Percentiles rank a stretch among this genome's conserved stretches.
Evolutionary conservation across 2,113 vertebrate species (phyloP).

Genomic region (Rhipidura dahli): DNA sequence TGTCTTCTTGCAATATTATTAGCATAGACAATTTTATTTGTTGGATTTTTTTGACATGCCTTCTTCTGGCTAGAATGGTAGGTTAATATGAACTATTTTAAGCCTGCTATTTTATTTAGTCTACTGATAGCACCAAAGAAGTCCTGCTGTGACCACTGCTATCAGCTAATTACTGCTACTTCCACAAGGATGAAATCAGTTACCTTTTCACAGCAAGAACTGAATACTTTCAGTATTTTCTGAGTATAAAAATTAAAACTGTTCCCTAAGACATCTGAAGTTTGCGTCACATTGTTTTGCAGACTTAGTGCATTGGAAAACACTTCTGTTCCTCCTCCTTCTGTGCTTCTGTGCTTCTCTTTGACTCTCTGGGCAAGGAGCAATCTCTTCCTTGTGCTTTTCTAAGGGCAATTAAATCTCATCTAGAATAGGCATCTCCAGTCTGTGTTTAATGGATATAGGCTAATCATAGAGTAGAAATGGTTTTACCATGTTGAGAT

Average conservation of each 20-base stretch:
- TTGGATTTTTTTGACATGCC: accelerated
- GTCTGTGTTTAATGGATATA: not conserved
- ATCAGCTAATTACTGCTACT: not conserved
- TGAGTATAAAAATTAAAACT: not conserved
- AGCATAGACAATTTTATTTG: not conserved
- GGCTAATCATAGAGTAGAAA: not conserved
- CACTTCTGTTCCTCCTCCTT: not conserved
- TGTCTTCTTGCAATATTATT: not conserved
- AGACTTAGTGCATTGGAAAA: not conserved
- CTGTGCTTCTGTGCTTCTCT: not conserved
- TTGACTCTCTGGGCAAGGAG: not conserved
- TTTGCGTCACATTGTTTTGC: accelerated
- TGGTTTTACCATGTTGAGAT: not conserved
- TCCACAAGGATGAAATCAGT: not conserved
- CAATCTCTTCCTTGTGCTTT: not conserved
- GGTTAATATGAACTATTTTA: not conserved
- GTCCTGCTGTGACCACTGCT: accelerated
- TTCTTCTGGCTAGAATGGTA: not conserved
- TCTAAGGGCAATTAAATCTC: not conserved
- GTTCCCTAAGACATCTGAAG: not conserved
- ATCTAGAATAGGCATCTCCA: not conserved
- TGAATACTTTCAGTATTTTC: not conserved
- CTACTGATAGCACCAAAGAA: not conserved
- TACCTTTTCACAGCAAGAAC: not conserved
- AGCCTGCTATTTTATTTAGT: not conserved